Percentiles rank a stretch among this genome's conserved stretches.
These are phyloP conservation scores for Halcyon senegalensis DNA, from an alignment of 2,113 vertebrate species.

Conservation along the genomic window DNA sequence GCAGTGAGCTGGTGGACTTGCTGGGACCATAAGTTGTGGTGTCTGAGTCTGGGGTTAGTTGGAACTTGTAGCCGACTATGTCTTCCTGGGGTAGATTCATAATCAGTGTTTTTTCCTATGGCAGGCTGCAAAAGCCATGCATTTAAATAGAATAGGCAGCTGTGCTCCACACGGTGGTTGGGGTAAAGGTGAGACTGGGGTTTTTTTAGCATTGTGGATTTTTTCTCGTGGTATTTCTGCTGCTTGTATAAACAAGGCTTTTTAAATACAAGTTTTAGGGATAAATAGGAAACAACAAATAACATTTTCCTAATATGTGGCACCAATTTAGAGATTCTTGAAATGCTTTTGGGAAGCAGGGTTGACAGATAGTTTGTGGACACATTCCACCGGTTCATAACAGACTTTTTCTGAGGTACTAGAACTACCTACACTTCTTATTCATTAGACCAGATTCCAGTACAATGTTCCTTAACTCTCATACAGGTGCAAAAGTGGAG, in stretches of 20 bases:
- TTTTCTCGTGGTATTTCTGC: neutral
- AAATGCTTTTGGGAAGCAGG: neutral
- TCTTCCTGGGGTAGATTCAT: neutral
- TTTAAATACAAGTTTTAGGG: neutral
- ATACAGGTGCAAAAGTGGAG: neutral
- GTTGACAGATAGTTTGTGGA: neutral
- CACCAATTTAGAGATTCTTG: neutral
- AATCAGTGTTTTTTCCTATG: neutral
- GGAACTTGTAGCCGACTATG: neutral
- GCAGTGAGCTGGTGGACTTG: neutral
- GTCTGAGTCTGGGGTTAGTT: neutral
- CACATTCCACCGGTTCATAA: neutral
- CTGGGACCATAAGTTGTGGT: fast-evolving
- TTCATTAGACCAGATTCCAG: neutral
- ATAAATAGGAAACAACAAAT: neutral
- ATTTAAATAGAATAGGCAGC: neutral
- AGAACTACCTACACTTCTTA: neutral
- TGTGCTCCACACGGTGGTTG: neutral
- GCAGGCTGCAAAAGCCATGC: neutral
- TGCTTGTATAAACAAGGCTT: neutral
- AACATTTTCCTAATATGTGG: neutral
- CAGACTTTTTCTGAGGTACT: neutral
- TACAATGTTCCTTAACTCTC: neutral
- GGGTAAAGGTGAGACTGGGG: neutral
- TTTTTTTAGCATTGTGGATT: neutral